These are phyloP conservation scores for Stegastes partitus DNA, from an alignment of 2,113 vertebrate species.

Conservation along the genomic window DNA sequence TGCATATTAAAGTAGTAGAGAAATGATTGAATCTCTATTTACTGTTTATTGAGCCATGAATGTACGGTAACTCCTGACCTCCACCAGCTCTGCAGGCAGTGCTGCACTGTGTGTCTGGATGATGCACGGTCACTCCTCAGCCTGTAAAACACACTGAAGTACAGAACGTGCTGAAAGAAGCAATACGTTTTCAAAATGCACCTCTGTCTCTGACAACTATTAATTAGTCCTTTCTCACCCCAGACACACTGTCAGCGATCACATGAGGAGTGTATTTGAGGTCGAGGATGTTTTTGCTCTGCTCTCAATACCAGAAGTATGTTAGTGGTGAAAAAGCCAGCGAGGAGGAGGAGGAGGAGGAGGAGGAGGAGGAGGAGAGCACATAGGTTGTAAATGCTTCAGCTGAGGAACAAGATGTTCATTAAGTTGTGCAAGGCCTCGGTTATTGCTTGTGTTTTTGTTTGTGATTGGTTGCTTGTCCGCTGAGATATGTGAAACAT, in stretches of 20 bases:
- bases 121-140: neutral
- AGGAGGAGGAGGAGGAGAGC: neutral
- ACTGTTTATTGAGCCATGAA: neutral
- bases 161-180: slow-evolving; percentile 59
- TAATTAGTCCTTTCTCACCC: slow-evolving; percentile 27
- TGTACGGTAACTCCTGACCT: neutral
- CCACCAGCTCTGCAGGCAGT: neutral
- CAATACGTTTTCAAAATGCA: neutral
- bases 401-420: neutral
- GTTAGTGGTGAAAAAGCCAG: neutral
- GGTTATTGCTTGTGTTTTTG: neutral
- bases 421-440: slow-evolving; percentile 18
- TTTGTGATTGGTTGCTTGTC: slow-evolving; percentile 1
- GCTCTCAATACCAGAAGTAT: slow-evolving; percentile 7
- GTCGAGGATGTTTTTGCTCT: neutral
- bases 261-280: slow-evolving; percentile 11
- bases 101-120: neutral
- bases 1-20: neutral
- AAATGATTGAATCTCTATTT: neutral
- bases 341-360: neutral
- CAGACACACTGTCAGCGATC: neutral
- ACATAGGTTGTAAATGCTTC: slow-evolving; percentile 15
- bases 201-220: slow-evolving; percentile 14
- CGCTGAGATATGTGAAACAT: neutral
- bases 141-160: slow-evolving; percentile 32